These are phyloP conservation scores for Sinosuthora webbiana DNA, from an alignment of 2,113 vertebrate genomes.

Conservation along the genomic window DNA sequence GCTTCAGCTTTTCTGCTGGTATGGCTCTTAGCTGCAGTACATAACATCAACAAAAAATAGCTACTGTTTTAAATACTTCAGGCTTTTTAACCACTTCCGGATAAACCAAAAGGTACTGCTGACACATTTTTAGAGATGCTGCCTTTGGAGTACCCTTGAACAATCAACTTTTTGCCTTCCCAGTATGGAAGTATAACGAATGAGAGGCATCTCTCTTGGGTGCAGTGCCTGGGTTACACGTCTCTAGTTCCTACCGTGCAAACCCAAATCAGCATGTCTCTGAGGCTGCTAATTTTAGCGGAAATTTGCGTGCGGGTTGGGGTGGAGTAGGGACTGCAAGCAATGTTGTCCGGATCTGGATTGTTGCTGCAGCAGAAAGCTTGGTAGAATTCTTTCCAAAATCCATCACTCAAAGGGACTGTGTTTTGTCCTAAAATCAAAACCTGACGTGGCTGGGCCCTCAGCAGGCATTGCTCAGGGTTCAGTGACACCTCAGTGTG, in stretches of 20 bases:
- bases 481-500: background rate
- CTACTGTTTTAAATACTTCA: background rate
- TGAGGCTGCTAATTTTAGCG: background rate
- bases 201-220: rapidly evolving
- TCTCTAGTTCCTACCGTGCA: background rate
- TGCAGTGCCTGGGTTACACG: background rate
- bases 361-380: background rate
- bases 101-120: background rate
- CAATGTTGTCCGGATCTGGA: background rate
- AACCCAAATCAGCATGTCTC: background rate
- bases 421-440: background rate
- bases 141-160: background rate
- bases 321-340: background rate
- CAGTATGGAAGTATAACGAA: rapidly evolving
- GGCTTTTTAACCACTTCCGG: constrained; percentile 21
- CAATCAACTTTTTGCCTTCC: background rate
- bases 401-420: background rate
- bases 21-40: background rate
- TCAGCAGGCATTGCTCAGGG: background rate
- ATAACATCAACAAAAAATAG: background rate
- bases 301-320: background rate
- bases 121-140: background rate
- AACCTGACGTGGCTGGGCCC: rapidly evolving
- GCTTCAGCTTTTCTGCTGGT: background rate
- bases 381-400: background rate